Percentiles rank a stretch among this genome's conserved stretches.
Evolutionary conservation across 2,888 invertebrate species (phyloP).

Genomic region (Mythimna vitellina): DNA sequence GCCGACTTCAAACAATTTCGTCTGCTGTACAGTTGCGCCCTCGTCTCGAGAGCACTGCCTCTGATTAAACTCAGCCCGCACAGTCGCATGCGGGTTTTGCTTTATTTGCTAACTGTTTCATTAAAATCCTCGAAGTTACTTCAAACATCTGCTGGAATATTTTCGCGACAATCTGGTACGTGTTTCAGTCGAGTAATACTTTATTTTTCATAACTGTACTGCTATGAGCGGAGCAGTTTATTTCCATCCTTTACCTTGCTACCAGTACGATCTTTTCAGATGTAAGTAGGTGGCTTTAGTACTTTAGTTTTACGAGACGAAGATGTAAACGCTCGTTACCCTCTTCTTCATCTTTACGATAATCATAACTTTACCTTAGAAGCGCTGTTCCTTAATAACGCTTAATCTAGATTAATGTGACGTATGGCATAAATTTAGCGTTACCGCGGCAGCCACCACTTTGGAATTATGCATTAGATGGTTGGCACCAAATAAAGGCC

Average conservation of each 20-base stretch:
- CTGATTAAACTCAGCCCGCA: conserved; percentile 81
- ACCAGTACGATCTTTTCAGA: background rate
- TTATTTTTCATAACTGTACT: conserved; percentile 38
- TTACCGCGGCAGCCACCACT: conserved; percentile 67
- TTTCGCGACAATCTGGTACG: conserved; percentile 47
- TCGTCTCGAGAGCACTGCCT: conserved; percentile 78
- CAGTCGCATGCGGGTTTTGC: conserved; percentile 66
- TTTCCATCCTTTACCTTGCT: conserved; percentile 10
- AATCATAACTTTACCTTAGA: conserved; percentile 27
- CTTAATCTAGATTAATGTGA: conserved; percentile 64
- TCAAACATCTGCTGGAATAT: conserved; percentile 52
- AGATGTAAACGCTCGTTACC: conserved; percentile 12
- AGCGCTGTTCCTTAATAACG: conserved; percentile 36
- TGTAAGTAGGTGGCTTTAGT: conserved; percentile 11
- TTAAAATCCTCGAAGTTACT: conserved; percentile 62
- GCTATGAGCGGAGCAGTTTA: conserved; percentile 9
- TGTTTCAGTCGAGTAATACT: conserved; percentile 22
- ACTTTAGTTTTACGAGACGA: conserved; percentile 15
- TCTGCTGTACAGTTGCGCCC: conserved; percentile 74
- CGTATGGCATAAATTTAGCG: conserved; percentile 72
- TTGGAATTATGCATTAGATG: conserved; percentile 79
- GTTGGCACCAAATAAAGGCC: conserved; percentile 57
- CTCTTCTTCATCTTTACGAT: conserved; percentile 19
- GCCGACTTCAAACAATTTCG: conserved; percentile 80
- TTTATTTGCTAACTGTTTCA: conserved; percentile 74